phyloP scores from a whole-genome alignment of 2,113 vertebrate genomes.

The Glaucidium brasilianum region DNA sequence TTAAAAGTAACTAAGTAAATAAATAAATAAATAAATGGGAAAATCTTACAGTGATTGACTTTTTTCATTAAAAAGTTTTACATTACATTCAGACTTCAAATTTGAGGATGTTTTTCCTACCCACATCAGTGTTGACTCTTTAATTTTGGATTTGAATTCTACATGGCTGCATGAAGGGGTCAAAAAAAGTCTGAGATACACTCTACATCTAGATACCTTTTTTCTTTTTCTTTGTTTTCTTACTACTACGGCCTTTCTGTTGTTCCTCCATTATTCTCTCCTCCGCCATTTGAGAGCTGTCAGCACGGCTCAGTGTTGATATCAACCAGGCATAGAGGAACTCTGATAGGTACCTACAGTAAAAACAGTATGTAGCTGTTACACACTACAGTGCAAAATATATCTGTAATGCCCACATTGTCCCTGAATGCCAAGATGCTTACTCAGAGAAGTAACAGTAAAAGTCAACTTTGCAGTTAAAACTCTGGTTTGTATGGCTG shows the following conservation, averaged over 20 bases:
- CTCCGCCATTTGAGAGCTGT: constrained; percentile 97
- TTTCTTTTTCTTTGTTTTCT: constrained; percentile 99
- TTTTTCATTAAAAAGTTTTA: neutral
- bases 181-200: neutral
- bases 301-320: constrained; percentile 95
- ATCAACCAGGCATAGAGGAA: constrained; percentile 98
- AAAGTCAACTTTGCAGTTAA: neutral
- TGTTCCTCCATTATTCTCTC: constrained; percentile 96
- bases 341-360: constrained; percentile 92
- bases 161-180: neutral
- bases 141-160: neutral
- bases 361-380: neutral
- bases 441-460: neutral
- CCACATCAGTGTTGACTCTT: neutral
- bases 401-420: rapidly evolving
- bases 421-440: rapidly evolving
- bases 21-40: neutral
- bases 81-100: neutral
- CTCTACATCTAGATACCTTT: constrained; percentile 78
- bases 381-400: rapidly evolving
- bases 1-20: neutral
- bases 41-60: neutral
- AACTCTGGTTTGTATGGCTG: neutral
- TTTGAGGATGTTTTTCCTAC: neutral
- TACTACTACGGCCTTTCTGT: constrained; percentile 95